Base-by-base conservation (phyloP, 2,113 vertebrate genomes). In the Craseonycteris thonglongyai region DNA sequence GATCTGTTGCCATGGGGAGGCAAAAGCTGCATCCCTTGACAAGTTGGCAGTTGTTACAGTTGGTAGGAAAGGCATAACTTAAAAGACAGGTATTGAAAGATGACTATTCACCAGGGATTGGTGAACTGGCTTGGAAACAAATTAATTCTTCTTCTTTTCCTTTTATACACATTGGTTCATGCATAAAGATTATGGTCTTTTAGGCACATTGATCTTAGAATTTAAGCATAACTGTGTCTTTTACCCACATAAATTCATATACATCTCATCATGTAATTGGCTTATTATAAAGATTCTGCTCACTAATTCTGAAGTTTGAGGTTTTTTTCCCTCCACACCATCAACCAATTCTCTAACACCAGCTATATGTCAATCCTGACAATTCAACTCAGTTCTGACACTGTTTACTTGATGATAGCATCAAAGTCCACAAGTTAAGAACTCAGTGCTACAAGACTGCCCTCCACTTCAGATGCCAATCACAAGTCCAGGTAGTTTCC, bases 1-100 rank as follows among this genome's bases (percentile, higher is more conserved):
- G 96, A 97, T 95, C 94, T 97, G 98, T 98, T 98, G 97, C 98
- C 96, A 98, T 97, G 97, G 98, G 95, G 95, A 98, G 91, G 96
- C 35, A 95, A 96, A 95, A 95, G 38, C 90, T 96, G 72, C 80
- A 91, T 94, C 90, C 30, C 96, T 97, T 97, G 97, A 98, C 97
- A 98, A 93, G 93, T 79, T 96, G 95, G 95, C 97, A 97, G 97
- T 97, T 97, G 92, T 94, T 97, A 85, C 54, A 96, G 42, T 95
- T 97, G 90, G 87, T 93, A 97, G 71, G 84, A 88, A 97, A 85
- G 69, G 85, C 88, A 54, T 74, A 94, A 96, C 56, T 81, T 75
- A 66, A 78, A 78, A 94, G 95, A 97, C 92, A 96, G 84, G 71
- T 90, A 72, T 28, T 96, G 65, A 84, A 97, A 96, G 96, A 96